Evolutionary conservation across 2,888 invertebrate genomes (phyloP).

Genomic region (Carabus problematicus): DNA sequence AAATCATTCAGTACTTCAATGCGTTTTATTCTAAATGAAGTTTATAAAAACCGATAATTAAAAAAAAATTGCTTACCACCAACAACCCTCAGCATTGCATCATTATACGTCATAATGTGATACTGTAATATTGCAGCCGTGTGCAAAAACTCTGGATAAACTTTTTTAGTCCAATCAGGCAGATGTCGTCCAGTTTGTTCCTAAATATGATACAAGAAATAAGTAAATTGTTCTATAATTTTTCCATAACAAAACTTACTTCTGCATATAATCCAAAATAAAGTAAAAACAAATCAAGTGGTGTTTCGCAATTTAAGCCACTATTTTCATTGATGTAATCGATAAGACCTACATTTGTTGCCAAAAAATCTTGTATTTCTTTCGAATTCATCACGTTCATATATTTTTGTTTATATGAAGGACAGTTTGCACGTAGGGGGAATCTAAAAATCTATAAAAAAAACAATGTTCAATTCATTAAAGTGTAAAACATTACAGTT

Average conservation of each 20-base stretch:
- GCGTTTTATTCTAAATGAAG: no score
- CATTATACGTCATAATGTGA: conserved; percentile 16
- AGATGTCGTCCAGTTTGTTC: conserved; percentile 27
- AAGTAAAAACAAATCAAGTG: conserved; percentile 24
- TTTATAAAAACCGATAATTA: not conserved
- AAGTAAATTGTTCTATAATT: not conserved
- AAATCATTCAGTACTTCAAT: no score
- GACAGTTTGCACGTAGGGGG: conserved; percentile 21
- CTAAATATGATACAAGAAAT: conserved; percentile 16
- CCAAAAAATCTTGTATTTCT: conserved; percentile 20
- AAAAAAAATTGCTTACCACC: conserved; percentile 16
- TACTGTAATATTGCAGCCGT: conserved; percentile 22
- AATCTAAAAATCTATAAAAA: conserved; percentile 26
- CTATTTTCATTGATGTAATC: conserved; percentile 30
- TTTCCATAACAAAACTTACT: conserved; percentile 16
- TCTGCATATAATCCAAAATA: conserved; percentile 25
- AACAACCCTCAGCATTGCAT: conserved; percentile 19
- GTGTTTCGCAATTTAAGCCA: conserved; percentile 24
- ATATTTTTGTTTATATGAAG: conserved; percentile 23
- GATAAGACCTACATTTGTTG: conserved; percentile 12
- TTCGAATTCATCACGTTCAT: not conserved
- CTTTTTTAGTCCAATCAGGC: conserved; percentile 29
- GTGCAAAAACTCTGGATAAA: conserved; percentile 30
- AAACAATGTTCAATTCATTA: conserved; percentile 7
- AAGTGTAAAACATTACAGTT: not conserved